Percentiles rank a stretch among this genome's conserved stretches.
These are phyloP conservation scores for Acipenser ruthenus DNA, from an alignment of 2,797 vertebrate genomes.

Conservation along the genomic window DNA sequence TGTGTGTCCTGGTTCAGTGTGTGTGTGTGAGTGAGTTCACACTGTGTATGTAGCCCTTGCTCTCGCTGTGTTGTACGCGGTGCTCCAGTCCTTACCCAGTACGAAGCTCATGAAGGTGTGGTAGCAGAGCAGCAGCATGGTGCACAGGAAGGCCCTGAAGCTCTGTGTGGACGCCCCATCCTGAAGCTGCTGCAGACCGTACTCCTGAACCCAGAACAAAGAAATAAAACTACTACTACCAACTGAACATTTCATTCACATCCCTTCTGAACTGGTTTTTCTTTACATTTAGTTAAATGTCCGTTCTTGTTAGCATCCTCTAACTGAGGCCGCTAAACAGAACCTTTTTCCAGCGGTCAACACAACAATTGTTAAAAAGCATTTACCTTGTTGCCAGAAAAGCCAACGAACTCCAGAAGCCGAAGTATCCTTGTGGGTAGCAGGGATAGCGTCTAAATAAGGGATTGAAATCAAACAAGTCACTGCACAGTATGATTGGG, in stretches of 20 bases:
- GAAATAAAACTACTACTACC: background rate
- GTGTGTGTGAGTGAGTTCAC: too few species aligned
- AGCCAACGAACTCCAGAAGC: constrained; percentile 87
- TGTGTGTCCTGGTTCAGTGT: too few species aligned
- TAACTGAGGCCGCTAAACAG: too few species aligned
- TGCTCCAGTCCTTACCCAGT: constrained; percentile 63
- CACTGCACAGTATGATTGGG: too few species aligned
- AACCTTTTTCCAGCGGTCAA: too few species aligned
- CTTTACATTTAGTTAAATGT: too few species aligned
- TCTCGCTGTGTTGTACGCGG: too few species aligned
- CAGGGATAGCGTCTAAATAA: constrained; percentile 79
- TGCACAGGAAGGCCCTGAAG: constrained; percentile 88
- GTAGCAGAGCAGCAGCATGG: constrained; percentile 94
- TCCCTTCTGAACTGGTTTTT: too few species aligned
- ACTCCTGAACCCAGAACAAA: constrained; percentile 63
- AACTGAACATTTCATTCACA: too few species aligned
- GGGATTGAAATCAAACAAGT: constrained; percentile 17
- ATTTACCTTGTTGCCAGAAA: constrained; percentile 86
- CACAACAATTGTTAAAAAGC: background rate
- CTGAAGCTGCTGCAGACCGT: constrained; percentile 84
- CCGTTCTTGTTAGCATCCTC: too few species aligned
- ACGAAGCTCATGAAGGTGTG: constrained; percentile 98
- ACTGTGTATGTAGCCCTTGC: too few species aligned
- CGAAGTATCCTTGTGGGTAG: constrained; percentile 79
- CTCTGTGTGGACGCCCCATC: constrained; percentile 79